Evolutionary conservation across 1,140 invertebrate species (phyloP).

Genomic region (Brachionus paranguensis): DNA sequence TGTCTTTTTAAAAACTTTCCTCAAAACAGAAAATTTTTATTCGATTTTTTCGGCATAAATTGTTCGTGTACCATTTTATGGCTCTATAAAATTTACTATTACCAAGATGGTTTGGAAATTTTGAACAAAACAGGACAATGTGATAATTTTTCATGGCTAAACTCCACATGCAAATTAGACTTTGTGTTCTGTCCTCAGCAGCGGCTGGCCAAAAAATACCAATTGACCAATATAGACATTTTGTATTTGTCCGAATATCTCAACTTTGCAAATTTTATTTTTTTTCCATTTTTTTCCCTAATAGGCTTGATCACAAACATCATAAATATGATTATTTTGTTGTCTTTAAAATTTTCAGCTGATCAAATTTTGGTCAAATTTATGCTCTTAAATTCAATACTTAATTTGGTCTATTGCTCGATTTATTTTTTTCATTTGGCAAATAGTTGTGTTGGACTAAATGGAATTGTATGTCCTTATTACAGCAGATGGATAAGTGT

Average conservation of each 20-base stretch:
- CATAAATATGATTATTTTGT: not conserved
- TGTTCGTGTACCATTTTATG: not conserved
- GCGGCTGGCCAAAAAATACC: not conserved
- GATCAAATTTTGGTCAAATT: not conserved
- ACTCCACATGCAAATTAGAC: not conserved
- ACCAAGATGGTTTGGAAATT: not conserved
- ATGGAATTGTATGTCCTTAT: not conserved
- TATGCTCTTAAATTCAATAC: not conserved
- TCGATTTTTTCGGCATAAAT: not conserved
- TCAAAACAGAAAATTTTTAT: not conserved
- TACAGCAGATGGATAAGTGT: not conserved
- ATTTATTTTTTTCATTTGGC: not conserved
- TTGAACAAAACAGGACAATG: not conserved
- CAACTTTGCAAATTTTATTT: not conserved
- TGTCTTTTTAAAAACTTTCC: not conserved
- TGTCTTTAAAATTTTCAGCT: not conserved
- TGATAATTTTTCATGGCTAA: not conserved
- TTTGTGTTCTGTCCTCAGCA: not conserved
- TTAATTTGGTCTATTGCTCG: not conserved
- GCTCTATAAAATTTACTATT: not conserved
- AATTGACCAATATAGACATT: not conserved
- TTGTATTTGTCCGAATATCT: not conserved
- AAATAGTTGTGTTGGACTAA: not conserved
- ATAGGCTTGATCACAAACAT: not conserved
- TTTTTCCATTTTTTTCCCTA: not conserved